phyloP scores from a whole-genome alignment of 1,140 invertebrate species.

The Cydia pomonella region DNA sequence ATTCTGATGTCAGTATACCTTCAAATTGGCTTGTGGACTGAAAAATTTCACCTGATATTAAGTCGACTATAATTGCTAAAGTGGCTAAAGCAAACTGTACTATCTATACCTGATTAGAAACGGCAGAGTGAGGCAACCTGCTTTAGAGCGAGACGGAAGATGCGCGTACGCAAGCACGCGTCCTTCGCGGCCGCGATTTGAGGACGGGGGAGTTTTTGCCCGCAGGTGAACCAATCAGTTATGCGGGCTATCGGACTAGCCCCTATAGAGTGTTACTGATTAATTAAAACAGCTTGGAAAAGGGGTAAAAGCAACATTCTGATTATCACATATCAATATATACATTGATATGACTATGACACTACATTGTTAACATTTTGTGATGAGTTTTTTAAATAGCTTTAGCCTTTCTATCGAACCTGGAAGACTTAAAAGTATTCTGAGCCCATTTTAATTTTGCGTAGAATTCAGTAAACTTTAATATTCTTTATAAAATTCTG shows the following conservation, averaged over 20 bases:
- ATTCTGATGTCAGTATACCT: no score
- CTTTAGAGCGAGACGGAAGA: conserved; percentile 43
- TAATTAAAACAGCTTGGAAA: not conserved
- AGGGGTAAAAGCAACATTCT: not conserved
- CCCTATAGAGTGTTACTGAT: not conserved
- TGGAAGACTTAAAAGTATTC: no score
- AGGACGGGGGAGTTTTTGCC: conserved; percentile 55
- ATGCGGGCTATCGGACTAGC: conserved; percentile 30
- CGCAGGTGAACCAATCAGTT: conserved; percentile 53
- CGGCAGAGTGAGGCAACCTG: conserved; percentile 50
- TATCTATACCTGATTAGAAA: conserved; percentile 57
- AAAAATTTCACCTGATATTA: no score
- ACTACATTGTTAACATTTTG: not conserved
- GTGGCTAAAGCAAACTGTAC: conserved; percentile 49
- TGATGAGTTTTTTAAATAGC: no score
- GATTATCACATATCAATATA: not conserved
- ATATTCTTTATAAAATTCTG: no score
- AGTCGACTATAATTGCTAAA: no score
- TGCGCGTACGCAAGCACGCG: conserved; percentile 66
- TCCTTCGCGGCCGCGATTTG: conserved; percentile 64
- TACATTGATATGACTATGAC: no score
- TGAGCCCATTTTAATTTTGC: no score
- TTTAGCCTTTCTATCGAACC: no score
- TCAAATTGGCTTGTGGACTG: no score
- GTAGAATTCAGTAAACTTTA: no score